A percentile compares a stretch with the other conserved stretches of the same genome.
These are phyloP conservation scores for Eleginops maclovinus DNA, from an alignment of 2,113 vertebrate species.

Conservation along the genomic window DNA sequence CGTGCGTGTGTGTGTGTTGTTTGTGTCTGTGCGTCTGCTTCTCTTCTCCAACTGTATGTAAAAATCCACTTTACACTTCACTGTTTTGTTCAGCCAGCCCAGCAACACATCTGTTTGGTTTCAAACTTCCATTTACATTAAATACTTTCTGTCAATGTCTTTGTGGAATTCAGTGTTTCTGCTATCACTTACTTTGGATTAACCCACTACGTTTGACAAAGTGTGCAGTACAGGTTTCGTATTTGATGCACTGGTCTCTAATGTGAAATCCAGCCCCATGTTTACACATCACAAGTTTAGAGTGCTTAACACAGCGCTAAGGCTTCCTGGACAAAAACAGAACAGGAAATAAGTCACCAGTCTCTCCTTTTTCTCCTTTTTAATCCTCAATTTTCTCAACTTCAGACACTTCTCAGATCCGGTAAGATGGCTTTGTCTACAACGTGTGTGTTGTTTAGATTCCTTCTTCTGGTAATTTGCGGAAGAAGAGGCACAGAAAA, in stretches of 20 bases:
- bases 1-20: constrained; percentile 10
- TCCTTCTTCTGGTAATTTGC: no score
- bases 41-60: neutral
- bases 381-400: no score
- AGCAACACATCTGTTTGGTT: neutral
- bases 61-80: neutral
- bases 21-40: neutral
- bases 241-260: neutral
- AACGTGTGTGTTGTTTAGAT: no score
- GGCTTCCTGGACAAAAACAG: no score
- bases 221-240: neutral
- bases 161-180: neutral
- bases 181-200: neutral
- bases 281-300: no score
- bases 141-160: neutral
- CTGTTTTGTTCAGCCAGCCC: neutral
- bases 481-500: no score
- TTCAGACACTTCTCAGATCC: no score
- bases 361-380: no score
- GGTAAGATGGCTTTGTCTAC: no score
- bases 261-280: neutral
- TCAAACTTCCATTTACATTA: neutral
- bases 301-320: no score
- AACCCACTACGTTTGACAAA: neutral
- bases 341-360: no score